phyloP scores from a whole-genome alignment of 2,113 vertebrate genomes.

The Oreocharis arfaki region DNA sequence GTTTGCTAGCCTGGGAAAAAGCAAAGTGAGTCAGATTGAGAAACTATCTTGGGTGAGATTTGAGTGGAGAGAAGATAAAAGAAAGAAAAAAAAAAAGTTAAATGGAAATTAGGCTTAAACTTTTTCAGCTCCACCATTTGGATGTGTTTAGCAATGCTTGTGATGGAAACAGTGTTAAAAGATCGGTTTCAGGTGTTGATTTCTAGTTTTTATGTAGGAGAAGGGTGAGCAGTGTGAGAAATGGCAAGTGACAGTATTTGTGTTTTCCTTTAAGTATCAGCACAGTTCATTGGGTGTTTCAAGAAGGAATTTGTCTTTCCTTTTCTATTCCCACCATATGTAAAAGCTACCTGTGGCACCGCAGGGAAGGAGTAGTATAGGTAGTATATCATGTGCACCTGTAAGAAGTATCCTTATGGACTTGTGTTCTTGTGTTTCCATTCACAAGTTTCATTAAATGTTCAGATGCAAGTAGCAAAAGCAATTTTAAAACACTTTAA shows the following conservation, averaged over 20 bases:
- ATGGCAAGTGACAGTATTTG: background rate
- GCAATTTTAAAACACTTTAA: background rate
- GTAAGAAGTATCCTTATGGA: background rate
- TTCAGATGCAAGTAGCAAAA: background rate
- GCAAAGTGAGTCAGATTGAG: background rate
- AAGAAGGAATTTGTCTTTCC: background rate
- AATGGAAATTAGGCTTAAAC: background rate
- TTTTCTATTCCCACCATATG: background rate
- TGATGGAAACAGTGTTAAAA: background rate
- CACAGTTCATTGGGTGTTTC: background rate
- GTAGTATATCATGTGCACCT: background rate
- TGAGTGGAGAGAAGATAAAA: background rate
- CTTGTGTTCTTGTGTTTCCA: background rate
- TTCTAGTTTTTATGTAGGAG: constrained; percentile 5
- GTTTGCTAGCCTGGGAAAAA: background rate
- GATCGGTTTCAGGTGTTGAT: background rate
- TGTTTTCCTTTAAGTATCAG: background rate
- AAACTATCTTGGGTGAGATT: background rate
- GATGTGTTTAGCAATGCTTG: background rate
- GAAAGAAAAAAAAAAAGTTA: background rate
- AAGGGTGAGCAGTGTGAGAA: background rate
- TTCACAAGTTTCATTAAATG: background rate
- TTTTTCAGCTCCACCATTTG: background rate
- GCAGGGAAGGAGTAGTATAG: background rate
- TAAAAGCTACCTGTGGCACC: background rate